Evolutionary conservation across 2,113 vertebrate genomes (phyloP).

Genomic region (Trematocara nigrifrons): DNA sequence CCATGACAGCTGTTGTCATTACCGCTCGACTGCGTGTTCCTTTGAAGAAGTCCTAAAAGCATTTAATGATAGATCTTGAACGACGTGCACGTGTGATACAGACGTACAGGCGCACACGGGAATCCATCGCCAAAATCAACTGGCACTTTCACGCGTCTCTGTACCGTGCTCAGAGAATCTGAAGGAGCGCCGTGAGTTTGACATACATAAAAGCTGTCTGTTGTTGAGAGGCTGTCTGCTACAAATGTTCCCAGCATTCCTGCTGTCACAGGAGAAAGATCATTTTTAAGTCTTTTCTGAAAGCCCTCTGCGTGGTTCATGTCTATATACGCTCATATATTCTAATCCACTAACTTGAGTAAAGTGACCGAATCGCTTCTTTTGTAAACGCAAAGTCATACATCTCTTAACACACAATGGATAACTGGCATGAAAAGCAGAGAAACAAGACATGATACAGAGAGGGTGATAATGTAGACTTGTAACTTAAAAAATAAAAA

Average conservation of each 20-base stretch:
- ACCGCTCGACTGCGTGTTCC: neutral
- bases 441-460: neutral
- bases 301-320: neutral
- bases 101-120: neutral
- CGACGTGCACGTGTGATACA: neutral
- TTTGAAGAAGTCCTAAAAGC: neutral
- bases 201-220: constrained; percentile 3
- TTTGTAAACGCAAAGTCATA: neutral
- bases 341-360: neutral
- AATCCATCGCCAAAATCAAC: neutral
- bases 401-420: neutral
- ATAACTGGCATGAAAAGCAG: neutral
- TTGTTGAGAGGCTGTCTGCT: neutral
- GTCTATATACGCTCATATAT: neutral
- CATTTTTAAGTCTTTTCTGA: neutral
- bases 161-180: neutral
- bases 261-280: neutral
- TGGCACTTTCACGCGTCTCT: neutral
- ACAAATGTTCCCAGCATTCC: neutral
- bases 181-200: neutral
- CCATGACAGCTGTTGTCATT: neutral
- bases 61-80: neutral
- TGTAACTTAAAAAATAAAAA: neutral
- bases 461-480: neutral
- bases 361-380: neutral